phyloP scores from a whole-genome alignment of 53 echinoderm and acorn worm genomes.

The Echinometra lucunter region DNA sequence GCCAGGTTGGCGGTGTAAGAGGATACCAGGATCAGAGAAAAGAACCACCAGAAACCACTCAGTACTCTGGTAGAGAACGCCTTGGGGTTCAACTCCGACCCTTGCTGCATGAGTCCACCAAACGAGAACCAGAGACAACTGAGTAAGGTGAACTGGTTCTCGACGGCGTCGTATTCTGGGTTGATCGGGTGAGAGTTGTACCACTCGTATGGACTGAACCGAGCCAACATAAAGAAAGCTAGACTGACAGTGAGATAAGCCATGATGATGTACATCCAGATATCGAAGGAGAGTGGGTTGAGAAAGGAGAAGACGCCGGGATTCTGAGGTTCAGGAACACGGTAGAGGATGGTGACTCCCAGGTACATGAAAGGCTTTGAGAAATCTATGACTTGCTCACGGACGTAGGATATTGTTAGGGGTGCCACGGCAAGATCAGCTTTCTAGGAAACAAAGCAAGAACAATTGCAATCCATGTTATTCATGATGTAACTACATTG shows the following conservation, averaged over 20 bases:
- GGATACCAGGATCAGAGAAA: slow-evolving; percentile 95
- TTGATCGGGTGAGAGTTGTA: slow-evolving; percentile 99
- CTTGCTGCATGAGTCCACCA: slow-evolving; percentile 99
- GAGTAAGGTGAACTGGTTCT: slow-evolving; percentile 96
- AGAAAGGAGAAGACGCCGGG: slow-evolving; percentile 99
- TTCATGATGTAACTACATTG: background rate
- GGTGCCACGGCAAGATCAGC: slow-evolving; percentile 97
- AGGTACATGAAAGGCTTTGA: slow-evolving; percentile 97
- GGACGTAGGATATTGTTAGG: slow-evolving; percentile 87
- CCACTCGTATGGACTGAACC: slow-evolving; percentile 99
- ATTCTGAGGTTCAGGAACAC: slow-evolving; percentile 93
- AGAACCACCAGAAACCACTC: slow-evolving; percentile 99
- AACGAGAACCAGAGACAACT: slow-evolving; percentile 99
- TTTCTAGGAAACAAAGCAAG: slow-evolving; percentile 64
- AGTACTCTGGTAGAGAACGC: slow-evolving; percentile 96
- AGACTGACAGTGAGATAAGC: slow-evolving; percentile 94
- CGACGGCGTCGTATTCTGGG: slow-evolving; percentile 97
- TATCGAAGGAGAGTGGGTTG: slow-evolving; percentile 94
- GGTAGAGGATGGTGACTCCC: slow-evolving; percentile 94
- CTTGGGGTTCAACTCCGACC: slow-evolving; percentile 95
- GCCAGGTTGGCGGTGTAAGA: slow-evolving; percentile 99
- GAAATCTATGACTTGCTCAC: slow-evolving; percentile 96
- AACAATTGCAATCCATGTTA: background rate
- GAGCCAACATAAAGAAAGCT: slow-evolving; percentile 90
- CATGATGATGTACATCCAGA: slow-evolving; percentile 99